A percentile compares a stretch with the other conserved stretches of the same genome.
phyloP scores from a whole-genome alignment of 2,888 invertebrate species.

The Drosophila subsilvestris region DNA sequence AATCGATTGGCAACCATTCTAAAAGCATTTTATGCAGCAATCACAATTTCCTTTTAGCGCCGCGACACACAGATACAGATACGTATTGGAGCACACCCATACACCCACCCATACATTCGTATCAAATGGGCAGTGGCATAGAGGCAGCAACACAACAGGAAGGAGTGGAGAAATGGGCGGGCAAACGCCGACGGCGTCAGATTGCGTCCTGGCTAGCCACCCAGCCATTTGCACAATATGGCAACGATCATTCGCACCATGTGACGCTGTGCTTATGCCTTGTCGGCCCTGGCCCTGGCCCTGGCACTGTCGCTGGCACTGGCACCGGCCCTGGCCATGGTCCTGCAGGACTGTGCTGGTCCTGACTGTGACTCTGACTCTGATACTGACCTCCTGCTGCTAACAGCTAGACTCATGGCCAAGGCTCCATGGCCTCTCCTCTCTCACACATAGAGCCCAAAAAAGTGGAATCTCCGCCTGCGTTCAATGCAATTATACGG shows the following conservation, averaged over 20 bases:
- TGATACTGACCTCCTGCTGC: conserved; percentile 45
- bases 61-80: conserved; percentile 43
- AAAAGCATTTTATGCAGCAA: conserved; percentile 78
- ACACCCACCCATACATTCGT: conserved; percentile 6
- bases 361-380: conserved; percentile 22
- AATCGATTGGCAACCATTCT: conserved; percentile 79
- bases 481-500: conserved; percentile 78
- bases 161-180: neutral
- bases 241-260: conserved; percentile 76
- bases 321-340: conserved; percentile 5
- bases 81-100: neutral
- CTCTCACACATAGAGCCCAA: neutral
- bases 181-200: conserved; percentile 41
- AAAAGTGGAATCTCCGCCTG: conserved; percentile 30
- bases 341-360: conserved; percentile 3
- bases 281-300: conserved; percentile 17
- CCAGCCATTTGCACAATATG: conserved; percentile 72
- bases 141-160: neutral
- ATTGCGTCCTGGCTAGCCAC: conserved; percentile 27
- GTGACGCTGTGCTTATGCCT: conserved; percentile 53
- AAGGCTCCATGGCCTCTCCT: neutral
- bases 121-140: neutral
- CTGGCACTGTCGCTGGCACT: conserved; percentile 14
- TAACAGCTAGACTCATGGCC: conserved; percentile 8
- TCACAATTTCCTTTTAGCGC: conserved; percentile 77